Evolutionary conservation across 2,797 vertebrate genomes (phyloP).

Genomic region (Anas bernieri): DNA sequence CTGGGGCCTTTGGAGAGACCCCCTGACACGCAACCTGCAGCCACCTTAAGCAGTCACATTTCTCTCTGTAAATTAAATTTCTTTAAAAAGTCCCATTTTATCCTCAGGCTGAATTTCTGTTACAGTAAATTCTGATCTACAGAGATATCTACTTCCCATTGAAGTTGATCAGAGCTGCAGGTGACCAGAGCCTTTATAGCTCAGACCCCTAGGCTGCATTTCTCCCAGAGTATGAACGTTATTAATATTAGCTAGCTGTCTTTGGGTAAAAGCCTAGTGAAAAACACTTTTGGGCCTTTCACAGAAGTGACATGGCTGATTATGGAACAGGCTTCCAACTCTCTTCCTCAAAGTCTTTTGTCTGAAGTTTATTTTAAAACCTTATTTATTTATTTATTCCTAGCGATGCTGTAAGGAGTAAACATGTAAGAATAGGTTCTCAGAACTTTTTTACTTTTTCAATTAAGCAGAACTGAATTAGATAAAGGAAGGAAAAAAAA

Average conservation of each 20-base stretch:
- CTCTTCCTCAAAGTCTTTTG: not conserved
- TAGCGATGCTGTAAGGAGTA: not conserved
- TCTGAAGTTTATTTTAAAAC: conserved; percentile 8
- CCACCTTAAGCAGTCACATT: conserved; percentile 10
- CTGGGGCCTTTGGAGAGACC: not conserved
- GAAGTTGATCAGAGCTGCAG: conserved; percentile 60
- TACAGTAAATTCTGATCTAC: conserved; percentile 58
- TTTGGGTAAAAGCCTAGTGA: conserved; percentile 11
- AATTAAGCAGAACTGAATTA: not conserved
- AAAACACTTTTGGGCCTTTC: conserved; percentile 23
- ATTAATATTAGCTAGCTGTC: conserved; percentile 20
- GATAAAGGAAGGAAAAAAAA: not conserved
- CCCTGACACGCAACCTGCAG: not conserved
- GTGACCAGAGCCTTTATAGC: conserved; percentile 14
- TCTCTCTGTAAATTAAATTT: conserved; percentile 51
- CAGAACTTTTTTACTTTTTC: not conserved
- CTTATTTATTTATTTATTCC: not conserved
- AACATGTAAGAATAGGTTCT: not conserved
- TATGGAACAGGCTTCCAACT: not conserved
- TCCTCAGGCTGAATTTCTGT: conserved; percentile 54
- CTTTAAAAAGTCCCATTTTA: conserved; percentile 39
- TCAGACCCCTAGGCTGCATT: conserved; percentile 54
- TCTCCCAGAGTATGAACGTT: conserved; percentile 19
- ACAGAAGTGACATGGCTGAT: conserved; percentile 1
- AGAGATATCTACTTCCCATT: conserved; percentile 48